Base-by-base conservation (phyloP, 2,888 invertebrate genomes). In the Hirtodrosophila confusa region DNA sequence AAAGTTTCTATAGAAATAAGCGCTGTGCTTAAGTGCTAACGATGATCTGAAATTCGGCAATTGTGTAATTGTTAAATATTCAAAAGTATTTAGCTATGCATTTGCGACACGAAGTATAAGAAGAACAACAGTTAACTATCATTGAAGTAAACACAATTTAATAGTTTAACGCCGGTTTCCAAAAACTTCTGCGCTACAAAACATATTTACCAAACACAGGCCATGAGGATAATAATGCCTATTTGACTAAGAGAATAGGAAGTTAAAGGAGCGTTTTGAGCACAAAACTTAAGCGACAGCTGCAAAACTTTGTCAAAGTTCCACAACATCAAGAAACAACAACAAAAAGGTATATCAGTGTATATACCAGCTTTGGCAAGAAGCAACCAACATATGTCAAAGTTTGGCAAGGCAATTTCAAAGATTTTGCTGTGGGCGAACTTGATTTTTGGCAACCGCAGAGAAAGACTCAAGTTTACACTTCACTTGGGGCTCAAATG, bases 341-440 rank as follows among this genome's bases (percentile, higher is more conserved):
- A 65, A 47, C 50, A 57, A 17, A 35, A 47, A 43, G 45, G 55
- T 17, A 17, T 17, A 17, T 17, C 17, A 17, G 17, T 17, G 2
- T 17, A 17, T 17, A n/a, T 33, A 58, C 23, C 27, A 53, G 47
- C 35, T 27, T 40, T 53, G 23, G 33, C 49, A 66, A 43, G 70
- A 31, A 37, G 45, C 12, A 55, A 62, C 33, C 75, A 70, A 69
- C 82, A 84, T 76, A 84, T 84, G 80, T 75, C 83, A 79, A 84
- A 84, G 75, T 85, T 85, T 85, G 69, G 62, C 75, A 83, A 85
- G 69, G 62, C 75, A 83, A 85, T 84, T 72, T 83, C 54, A 68
- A 73, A 78, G 80, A 73, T 69, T 69, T 66, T 66, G 43, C 54
- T 39, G 27, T 33, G 48, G 55, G 65, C 44, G 44, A 49, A 56